Conservation (phyloP, 2,888 invertebrate genomes). For the Drosophila picticornis region DNA sequence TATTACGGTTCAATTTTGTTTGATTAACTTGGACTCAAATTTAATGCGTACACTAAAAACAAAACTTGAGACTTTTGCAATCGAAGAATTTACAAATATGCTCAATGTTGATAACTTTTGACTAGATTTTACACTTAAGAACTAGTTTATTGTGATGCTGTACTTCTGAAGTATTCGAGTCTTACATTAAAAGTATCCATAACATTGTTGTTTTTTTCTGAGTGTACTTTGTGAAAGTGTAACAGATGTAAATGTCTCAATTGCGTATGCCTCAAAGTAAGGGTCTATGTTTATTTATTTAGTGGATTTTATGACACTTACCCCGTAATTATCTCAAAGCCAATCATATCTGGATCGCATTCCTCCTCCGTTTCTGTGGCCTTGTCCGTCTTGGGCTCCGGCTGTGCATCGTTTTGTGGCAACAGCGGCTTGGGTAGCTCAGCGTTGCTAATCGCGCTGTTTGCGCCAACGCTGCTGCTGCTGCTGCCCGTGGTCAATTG, state of each 20-base stretch:
- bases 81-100: neutral
- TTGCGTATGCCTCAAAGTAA: conserved; percentile 33
- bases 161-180: neutral
- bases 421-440: conserved; percentile 82
- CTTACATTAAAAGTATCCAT: neutral
- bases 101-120: neutral
- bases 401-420: conserved; percentile 60
- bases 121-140: neutral
- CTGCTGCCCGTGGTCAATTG: conserved; percentile 41
- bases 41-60: conserved; percentile 6
- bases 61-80: neutral
- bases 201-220: neutral
- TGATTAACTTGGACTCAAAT: conserved; percentile 24
- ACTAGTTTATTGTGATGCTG: neutral
- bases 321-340: conserved; percentile 96
- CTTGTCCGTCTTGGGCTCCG: conserved; percentile 80
- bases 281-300: neutral
- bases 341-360: conserved; percentile 95
- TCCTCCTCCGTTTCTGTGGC: conserved; percentile 87
- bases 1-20: conserved; percentile 31
- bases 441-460: conserved; percentile 52
- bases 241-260: conserved; percentile 33
- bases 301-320: conserved; percentile 81
- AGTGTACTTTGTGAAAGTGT: conserved; percentile 46
- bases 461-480: conserved; percentile 13